These are phyloP conservation scores for Camponotus vicinus DNA, from an alignment of 1,140 invertebrate species.

Conservation along the genomic window DNA sequence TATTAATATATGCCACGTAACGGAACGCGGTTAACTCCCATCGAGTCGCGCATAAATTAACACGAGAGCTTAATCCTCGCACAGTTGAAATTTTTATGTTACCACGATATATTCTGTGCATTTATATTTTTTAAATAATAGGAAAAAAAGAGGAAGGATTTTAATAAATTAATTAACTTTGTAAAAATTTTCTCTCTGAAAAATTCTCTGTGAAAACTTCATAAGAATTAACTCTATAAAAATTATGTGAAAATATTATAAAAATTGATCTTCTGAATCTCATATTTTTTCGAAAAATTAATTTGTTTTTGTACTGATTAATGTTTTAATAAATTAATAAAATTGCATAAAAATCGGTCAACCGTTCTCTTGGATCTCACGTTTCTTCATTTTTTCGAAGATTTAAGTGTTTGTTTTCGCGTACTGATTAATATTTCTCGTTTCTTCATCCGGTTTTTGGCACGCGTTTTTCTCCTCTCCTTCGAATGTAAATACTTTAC, in stretches of 20 bases:
- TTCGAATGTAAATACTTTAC: neutral
- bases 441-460: neutral
- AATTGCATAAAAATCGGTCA: neutral
- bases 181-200: too few relatives aligned
- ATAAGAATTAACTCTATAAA: neutral
- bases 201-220: too few relatives aligned
- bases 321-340: neutral
- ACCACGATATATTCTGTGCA: neutral
- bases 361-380: neutral
- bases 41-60: constrained; percentile 7
- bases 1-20: constrained; percentile 56
- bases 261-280: neutral
- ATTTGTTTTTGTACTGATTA: neutral
- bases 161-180: too few relatives aligned
- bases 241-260: neutral
- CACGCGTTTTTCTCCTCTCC: neutral
- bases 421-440: neutral
- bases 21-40: constrained; percentile 22
- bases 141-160: neutral
- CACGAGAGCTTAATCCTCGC: neutral
- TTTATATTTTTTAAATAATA: neutral
- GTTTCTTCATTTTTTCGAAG: neutral
- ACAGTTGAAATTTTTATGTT: constrained; percentile 1
- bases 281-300: neutral
- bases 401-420: neutral